These are phyloP conservation scores for Lindbergichthys nudifrons DNA, from an alignment of 2,797 vertebrate genomes.

Conservation along the genomic window DNA sequence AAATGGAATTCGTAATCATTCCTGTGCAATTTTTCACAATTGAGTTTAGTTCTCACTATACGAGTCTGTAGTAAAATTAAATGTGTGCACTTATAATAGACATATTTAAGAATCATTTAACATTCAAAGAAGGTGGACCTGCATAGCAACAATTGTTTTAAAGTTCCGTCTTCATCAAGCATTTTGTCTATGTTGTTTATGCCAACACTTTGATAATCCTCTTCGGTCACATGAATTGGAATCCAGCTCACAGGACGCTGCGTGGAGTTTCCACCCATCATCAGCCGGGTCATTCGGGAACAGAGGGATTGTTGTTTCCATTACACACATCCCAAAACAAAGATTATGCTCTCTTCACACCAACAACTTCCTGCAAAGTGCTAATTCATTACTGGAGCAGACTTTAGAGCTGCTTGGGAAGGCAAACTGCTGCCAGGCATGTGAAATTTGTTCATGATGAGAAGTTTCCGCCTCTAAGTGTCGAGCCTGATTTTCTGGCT, in stretches of 20 bases:
- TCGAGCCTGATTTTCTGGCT: conserved; percentile 54
- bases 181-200: conserved; percentile 36
- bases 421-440: conserved; percentile 30
- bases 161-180: conserved; percentile 3
- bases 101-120: too few relatives aligned
- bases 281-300: conserved; percentile 14
- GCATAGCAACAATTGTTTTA: background rate
- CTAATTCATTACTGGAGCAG: conserved; percentile 33
- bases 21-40: too few relatives aligned
- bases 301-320: conserved; percentile 50
- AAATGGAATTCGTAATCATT: too few relatives aligned
- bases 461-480: conserved; percentile 29
- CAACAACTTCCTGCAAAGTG: conserved; percentile 32
- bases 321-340: conserved; percentile 30
- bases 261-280: conserved; percentile 32
- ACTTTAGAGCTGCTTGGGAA: conserved; percentile 16
- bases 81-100: too few relatives aligned
- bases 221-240: conserved; percentile 53
- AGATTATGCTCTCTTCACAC: conserved; percentile 28
- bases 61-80: too few relatives aligned
- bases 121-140: background rate
- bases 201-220: conserved; percentile 47
- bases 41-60: too few relatives aligned
- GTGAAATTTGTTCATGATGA: conserved; percentile 40
- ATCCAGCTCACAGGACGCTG: conserved; percentile 34